A percentile compares a stretch with the other conserved stretches of the same genome.
Conservation (phyloP, 2,113 vertebrate genomes). For the Petrocephalus microphthalmus region DNA sequence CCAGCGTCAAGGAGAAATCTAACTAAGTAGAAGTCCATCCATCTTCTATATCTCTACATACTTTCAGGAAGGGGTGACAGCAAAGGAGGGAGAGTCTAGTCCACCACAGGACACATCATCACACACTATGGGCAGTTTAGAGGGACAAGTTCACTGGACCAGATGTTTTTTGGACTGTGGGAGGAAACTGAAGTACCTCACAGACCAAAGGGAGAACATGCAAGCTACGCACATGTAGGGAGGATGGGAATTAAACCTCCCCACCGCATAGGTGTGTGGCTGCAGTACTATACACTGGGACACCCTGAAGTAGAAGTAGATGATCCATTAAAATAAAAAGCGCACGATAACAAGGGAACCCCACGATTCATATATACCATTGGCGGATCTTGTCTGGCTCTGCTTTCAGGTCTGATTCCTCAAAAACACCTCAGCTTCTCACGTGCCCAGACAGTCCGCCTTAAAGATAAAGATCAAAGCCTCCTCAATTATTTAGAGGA, state of each 20-base stretch:
- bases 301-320: not conserved
- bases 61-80: not conserved
- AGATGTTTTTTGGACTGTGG: not conserved
- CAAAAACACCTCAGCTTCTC: not conserved
- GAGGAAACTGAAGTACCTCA: not conserved
- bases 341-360: not conserved
- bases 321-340: not conserved
- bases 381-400: not conserved
- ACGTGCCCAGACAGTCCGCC: not conserved
- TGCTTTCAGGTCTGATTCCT: not conserved
- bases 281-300: not conserved
- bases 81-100: not conserved
- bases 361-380: not conserved
- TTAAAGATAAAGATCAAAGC: conserved; percentile 18
- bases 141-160: not conserved
- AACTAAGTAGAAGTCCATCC: not conserved
- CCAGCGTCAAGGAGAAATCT: not conserved
- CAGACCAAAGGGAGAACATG: not conserved
- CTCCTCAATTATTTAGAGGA: conserved; percentile 13
- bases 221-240: not conserved
- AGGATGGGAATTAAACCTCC: not conserved
- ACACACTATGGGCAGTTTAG: not conserved
- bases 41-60: not conserved
- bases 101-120: not conserved
- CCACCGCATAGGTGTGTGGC: not conserved